These are phyloP conservation scores for Mesoclemmys tuberculata DNA, from an alignment of 2,113 vertebrate species.

Conservation along the genomic window DNA sequence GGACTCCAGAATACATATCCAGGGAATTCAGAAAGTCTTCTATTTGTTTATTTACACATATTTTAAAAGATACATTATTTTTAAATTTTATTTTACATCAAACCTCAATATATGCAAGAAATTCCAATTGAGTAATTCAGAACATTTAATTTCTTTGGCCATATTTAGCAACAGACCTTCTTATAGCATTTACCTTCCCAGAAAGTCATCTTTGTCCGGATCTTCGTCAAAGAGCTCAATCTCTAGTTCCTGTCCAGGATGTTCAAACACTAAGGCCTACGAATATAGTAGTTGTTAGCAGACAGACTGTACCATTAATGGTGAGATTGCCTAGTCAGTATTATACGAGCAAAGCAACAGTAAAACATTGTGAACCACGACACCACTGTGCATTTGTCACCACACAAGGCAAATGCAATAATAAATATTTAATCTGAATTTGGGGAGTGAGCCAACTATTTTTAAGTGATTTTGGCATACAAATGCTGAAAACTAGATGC, in stretches of 20 bases:
- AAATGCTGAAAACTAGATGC: neutral
- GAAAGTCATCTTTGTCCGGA: constrained; percentile 94
- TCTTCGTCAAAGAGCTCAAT: constrained; percentile 97
- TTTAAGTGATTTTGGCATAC: neutral
- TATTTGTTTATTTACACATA: neutral
- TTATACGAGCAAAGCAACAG: neutral
- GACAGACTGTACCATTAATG: neutral
- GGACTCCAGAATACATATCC: neutral
- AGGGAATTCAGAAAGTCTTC: neutral
- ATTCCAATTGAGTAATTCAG: neutral
- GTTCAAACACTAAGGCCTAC: constrained; percentile 88
- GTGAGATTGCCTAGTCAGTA: neutral
- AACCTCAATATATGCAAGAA: neutral
- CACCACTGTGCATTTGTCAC: neutral
- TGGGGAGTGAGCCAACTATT: neutral
- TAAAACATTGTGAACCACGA: neutral
- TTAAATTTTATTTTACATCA: neutral
- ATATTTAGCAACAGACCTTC: neutral
- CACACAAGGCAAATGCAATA: neutral
- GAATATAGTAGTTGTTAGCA: neutral
- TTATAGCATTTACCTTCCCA: constrained; percentile 86
- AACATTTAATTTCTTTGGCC: neutral
- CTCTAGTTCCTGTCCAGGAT: constrained; percentile 83
- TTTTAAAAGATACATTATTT: neutral
- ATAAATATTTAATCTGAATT: neutral